These are phyloP conservation scores for Heliconius hortense DNA, from an alignment of 2,888 invertebrate genomes.

Conservation along the genomic window DNA sequence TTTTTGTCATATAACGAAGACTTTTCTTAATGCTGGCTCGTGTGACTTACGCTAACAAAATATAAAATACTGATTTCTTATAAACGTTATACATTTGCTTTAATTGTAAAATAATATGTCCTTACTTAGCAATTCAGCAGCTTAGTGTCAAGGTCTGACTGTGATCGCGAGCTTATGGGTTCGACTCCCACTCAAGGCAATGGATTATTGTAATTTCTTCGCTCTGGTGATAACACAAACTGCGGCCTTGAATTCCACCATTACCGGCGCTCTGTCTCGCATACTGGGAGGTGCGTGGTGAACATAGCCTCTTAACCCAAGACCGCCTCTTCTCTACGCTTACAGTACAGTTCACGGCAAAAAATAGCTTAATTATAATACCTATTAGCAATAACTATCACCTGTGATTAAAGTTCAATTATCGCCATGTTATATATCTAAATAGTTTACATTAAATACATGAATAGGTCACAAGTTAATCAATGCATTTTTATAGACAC, in stretches of 20 bases:
- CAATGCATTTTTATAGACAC: conserved; percentile 13
- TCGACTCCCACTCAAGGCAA: too few relatives aligned
- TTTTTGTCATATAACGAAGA: background rate
- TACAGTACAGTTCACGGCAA: too few relatives aligned
- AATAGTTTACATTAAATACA: conserved; percentile 12
- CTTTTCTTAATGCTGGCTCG: background rate
- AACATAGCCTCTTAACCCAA: background rate
- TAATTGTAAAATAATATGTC: too few relatives aligned
- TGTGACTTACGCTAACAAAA: background rate
- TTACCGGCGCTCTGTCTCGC: too few relatives aligned
- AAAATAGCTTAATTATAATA: background rate
- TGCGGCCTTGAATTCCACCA: too few relatives aligned
- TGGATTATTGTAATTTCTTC: too few relatives aligned
- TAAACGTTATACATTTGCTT: background rate
- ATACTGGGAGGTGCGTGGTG: background rate
- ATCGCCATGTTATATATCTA: background rate
- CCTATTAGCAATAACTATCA: background rate
- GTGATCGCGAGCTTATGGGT: too few relatives aligned
- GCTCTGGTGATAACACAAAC: too few relatives aligned
- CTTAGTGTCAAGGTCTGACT: too few relatives aligned
- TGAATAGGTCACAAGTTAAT: conserved; percentile 11
- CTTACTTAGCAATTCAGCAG: background rate
- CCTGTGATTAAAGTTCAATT: conserved; percentile 23
- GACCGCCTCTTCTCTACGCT: background rate
- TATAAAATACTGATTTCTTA: background rate